Base-by-base conservation (phyloP, 2,797 vertebrate species). In the Eulemur coronatus region DNA sequence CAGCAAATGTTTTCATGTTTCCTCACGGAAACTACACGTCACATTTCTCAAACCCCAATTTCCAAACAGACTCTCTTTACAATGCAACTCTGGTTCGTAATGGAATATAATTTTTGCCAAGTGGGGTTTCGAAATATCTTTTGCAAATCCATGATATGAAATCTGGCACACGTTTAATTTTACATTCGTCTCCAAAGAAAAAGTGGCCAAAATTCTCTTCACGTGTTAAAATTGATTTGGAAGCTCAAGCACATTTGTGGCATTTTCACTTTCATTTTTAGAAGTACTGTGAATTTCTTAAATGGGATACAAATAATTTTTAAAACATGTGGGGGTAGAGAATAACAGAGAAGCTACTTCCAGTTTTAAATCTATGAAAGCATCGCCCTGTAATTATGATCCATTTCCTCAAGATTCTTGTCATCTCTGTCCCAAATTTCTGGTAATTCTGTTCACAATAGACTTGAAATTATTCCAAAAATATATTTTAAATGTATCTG, bases 261-360 rank as follows among this genome's bases (percentile, higher is more conserved):
- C 30, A 8, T n/a, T 96, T 97, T 97, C 18, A 52, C 30, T 95
- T 92, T 96, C 81, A 75, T 63, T 94, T 97, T 84, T 72, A 35
- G 84, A 78, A 96, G 22, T 63, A n/a, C 65, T 59, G 35, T 24
- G 75, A 4, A 33, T 94, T 84, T 93, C 63, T 90, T 43, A 87
- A 84, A 43, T 1, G 55, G 43, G 50, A 55, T 61, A 52, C 46
- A 92, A 93, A 63, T 13, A 75, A 59, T 63, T 26, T 22, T 10
- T 17, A 59, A 57, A 63, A 30, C 15, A n/a, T 12, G 28, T 20
- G 9, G 59, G 18, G 10, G 30, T 26, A 26, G 55, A 28, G n/a
- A 72, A 35, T 33, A 75, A 35, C 26, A 78, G 46, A 33, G 4
- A 50, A 73, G 35, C 11, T 24, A 17, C 12, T 75, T 79, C 57